phyloP scores from a whole-genome alignment of 2,113 vertebrate genomes.

The Salvelinus sp. region DNA sequence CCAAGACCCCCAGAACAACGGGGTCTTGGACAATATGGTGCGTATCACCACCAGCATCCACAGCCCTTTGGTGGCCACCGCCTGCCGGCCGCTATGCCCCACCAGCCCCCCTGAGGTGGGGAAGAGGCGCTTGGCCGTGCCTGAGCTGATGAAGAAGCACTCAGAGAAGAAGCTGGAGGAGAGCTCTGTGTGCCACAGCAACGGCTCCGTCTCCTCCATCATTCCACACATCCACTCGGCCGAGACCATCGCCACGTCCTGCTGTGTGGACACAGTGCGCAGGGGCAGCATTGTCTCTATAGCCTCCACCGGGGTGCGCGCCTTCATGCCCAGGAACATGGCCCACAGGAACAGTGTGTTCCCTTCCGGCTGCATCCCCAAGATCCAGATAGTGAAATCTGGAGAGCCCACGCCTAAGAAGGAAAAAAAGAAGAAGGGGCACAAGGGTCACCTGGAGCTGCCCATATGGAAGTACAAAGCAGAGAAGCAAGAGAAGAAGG shows the following conservation, averaged over 20 bases:
- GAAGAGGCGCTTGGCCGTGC: constrained; percentile 75
- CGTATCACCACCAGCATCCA: constrained; percentile 82
- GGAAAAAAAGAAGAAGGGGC: constrained; percentile 55
- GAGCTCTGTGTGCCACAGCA: constrained; percentile 31
- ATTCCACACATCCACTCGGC: constrained; percentile 49
- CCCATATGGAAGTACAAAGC: constrained; percentile 84
- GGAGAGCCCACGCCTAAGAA: constrained; percentile 3
- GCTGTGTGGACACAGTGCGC: constrained; percentile 46
- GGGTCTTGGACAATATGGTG: constrained; percentile 86
- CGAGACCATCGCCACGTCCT: constrained; percentile 34
- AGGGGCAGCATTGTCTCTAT: constrained; percentile 58
- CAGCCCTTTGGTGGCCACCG: constrained; percentile 82
- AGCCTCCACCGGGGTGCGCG: constrained; percentile 41
- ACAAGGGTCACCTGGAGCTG: constrained; percentile 66
- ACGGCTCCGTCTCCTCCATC: constrained; percentile 43
- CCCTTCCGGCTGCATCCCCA: constrained; percentile 70
- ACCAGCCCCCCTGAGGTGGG: constrained; percentile 79
- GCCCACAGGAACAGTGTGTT: constrained; percentile 64
- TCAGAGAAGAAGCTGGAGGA: constrained; percentile 32
- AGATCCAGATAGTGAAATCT: constrained; percentile 75
- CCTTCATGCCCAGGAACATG: constrained; percentile 66
- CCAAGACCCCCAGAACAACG: constrained; percentile 74
- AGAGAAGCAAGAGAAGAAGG: constrained; percentile 69
- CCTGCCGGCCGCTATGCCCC: constrained; percentile 82
- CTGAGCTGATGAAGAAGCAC: constrained; percentile 74